Base-by-base conservation (phyloP, 2,113 vertebrate species). In the Miniopterus natalensis region DNA sequence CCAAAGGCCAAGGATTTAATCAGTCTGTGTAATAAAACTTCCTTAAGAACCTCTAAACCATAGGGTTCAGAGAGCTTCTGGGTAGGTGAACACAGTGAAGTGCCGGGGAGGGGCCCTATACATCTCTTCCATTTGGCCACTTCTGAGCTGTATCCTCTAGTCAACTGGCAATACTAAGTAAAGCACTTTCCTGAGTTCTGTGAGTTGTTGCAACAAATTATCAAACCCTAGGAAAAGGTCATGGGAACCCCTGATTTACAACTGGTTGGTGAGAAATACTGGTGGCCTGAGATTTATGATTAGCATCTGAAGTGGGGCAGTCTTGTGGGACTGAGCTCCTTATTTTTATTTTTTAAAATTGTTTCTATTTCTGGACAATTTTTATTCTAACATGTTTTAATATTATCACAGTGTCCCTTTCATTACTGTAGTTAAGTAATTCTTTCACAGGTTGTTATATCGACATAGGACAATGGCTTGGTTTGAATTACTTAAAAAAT, bases 401-500 rank as follows among this genome's bases (percentile, higher is more conserved):
- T 73, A 40, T 90, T 81, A 71, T 59, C 45, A 63, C 36, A 61
- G 51, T 89, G 36, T 55, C 53, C 36, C 18, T 73, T 90, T 95
- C 75, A 95, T 12, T 68, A 42, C 53, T 83, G 61, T 42, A 96
- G 25, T 14, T 55, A 84, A 65, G 42, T 17, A 88, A 70, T 77
- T 90, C 13, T 92, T 95, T 84, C 65, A 77, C 66, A 66, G 53
- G 3, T 83, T 83, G 21, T 92, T 65, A 96, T 92, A 4, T 80
- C 42, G 61, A 20, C 79, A 59, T 9, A 78, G 14, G 95, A 89
- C 57, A 93, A 74, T 89, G 57, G 40, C n/a, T 93, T 84, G 1
- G 5, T 86, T 95, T 92, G 61, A 89, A 80, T 84, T 90, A 84
- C 55, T 92, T 95, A 68, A 27, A 68, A 92, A 73, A 36, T 80